Percentiles rank a stretch among this genome's conserved stretches.
phyloP scores from a whole-genome alignment of 2,888 invertebrate genomes.

The Nemapogon koenigi region DNA sequence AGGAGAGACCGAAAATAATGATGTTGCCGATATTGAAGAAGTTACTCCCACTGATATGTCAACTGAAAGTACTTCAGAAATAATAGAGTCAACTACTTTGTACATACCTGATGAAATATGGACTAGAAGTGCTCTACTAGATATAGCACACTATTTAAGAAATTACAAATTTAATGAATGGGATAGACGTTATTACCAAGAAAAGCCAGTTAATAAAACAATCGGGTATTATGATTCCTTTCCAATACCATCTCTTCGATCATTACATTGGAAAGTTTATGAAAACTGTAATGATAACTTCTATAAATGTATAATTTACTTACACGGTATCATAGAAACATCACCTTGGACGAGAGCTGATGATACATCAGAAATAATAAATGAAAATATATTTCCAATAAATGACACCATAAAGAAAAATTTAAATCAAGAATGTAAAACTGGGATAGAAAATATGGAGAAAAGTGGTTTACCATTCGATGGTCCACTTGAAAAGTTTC shows the following conservation, averaged over 20 bases:
- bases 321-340: constrained; percentile 37
- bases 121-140: constrained; percentile 52
- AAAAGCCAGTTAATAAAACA: constrained; percentile 19
- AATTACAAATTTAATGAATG: constrained; percentile 70
- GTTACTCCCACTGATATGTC: constrained; percentile 2
- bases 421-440: constrained; percentile 55
- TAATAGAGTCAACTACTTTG: too few relatives aligned
- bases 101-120: constrained; percentile 30
- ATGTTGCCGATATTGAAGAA: background rate
- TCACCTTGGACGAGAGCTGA: constrained; percentile 51
- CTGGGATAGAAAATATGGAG: constrained; percentile 41
- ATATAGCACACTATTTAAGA: constrained; percentile 67
- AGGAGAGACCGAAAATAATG: too few relatives aligned
- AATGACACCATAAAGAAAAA: constrained; percentile 32
- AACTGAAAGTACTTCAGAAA: constrained; percentile 12
- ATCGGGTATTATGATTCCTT: constrained; percentile 43
- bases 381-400: constrained; percentile 45
- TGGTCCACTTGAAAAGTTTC: constrained; percentile 63
- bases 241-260: constrained; percentile 60
- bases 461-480: constrained; percentile 57
- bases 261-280: constrained; percentile 68
- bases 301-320: constrained; percentile 61
- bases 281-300: constrained; percentile 61
- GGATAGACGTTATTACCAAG: constrained; percentile 57
- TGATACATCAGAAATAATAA: constrained; percentile 54